Conservation (phyloP, 2,888 invertebrate genomes). For the Heliconius ismenius region DNA sequence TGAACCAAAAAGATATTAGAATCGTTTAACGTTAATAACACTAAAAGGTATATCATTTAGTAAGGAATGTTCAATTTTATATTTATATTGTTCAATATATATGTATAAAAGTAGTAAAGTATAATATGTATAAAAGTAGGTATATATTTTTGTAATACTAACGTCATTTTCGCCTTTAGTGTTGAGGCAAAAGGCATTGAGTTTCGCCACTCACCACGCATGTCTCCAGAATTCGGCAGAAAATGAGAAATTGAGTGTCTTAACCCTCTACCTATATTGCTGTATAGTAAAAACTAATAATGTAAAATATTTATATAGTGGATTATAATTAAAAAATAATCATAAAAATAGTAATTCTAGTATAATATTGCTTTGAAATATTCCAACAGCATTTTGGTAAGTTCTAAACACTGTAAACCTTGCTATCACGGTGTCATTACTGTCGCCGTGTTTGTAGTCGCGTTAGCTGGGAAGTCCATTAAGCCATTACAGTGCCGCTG, state of each 20-base stretch:
- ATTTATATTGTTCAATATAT: neutral
- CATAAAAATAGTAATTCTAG: neutral
- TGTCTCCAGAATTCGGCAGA: too few species aligned
- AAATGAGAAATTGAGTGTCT: too few species aligned
- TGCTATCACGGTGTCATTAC: slow-evolving; percentile 7
- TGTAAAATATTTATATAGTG: too few species aligned
- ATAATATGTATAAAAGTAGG: neutral
- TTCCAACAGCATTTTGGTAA: slow-evolving; percentile 1
- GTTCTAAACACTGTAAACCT: slow-evolving; percentile 14
- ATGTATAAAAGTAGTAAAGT: too few species aligned
- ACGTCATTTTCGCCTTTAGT: too few species aligned
- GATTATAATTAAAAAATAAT: neutral
- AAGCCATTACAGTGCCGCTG: slow-evolving; percentile 15
- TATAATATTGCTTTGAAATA: neutral
- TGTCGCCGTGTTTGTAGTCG: neutral
- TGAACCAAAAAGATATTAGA: neutral
- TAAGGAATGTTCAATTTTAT: neutral
- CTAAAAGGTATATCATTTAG: too few species aligned
- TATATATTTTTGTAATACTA: neutral
- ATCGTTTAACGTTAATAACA: neutral
- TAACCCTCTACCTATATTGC: too few species aligned
- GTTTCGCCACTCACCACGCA: too few species aligned
- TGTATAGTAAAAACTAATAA: too few species aligned
- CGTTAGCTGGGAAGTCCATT: slow-evolving; percentile 26
- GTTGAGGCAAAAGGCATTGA: too few species aligned